phyloP scores from a whole-genome alignment of 2,797 vertebrate genomes.

The Platyrinchus mystaceus region DNA sequence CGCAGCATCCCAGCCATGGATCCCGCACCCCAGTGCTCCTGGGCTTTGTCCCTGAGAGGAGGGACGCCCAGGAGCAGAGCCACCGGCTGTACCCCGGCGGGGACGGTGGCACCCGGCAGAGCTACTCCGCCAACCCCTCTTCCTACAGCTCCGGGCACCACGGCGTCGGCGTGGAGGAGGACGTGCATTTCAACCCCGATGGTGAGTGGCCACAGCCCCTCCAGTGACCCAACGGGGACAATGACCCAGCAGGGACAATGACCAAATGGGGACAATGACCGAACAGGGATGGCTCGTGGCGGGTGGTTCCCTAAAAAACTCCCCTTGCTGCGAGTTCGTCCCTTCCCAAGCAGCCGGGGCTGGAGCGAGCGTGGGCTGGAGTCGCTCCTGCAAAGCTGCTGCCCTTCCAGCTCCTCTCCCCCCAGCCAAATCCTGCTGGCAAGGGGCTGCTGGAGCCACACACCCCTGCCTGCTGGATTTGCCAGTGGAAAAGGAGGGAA shows the following conservation, averaged over 20 bases:
- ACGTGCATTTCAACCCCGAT: constrained; percentile 77
- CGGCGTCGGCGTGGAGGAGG: constrained; percentile 82
- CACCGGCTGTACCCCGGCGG: constrained; percentile 10
- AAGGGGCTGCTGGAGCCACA: background rate
- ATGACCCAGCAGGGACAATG: rapidly evolving
- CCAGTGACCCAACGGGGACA: rapidly evolving
- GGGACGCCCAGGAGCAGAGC: background rate
- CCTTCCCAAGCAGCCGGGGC: background rate
- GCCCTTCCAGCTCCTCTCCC: background rate
- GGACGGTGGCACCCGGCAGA: background rate
- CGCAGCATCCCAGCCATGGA: rapidly evolving
- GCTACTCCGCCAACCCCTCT: constrained; percentile 2
- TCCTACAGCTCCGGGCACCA: constrained; percentile 68
- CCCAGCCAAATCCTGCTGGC: background rate
- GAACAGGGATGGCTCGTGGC: rapidly evolving
- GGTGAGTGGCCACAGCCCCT: constrained; percentile 74
- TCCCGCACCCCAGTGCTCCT: rapidly evolving
- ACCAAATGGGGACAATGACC: rapidly evolving
- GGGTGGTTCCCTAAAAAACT: background rate
- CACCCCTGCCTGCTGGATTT: rapidly evolving
- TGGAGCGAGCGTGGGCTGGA: background rate
- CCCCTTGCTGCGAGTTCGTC: background rate
- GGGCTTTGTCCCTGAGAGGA: background rate
- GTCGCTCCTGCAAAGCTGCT: background rate
- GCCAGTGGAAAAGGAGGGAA: background rate